A percentile compares a stretch with the other conserved stretches of the same genome.
These are phyloP conservation scores for Dendropsophus ebraccatus DNA, from an alignment of 2,113 vertebrate species.

Conservation along the genomic window DNA sequence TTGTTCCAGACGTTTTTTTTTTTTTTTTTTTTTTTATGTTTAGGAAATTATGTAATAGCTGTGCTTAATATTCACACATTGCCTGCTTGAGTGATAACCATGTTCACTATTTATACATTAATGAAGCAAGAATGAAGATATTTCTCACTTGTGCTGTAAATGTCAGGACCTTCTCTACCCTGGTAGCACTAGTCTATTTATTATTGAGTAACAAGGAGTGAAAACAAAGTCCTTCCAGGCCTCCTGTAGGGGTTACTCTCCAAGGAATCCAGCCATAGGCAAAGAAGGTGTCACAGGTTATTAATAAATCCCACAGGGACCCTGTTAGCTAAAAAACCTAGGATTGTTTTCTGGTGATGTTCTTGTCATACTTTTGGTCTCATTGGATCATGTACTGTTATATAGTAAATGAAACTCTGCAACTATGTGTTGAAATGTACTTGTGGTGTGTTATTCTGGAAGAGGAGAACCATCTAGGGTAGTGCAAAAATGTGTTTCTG, in stretches of 20 bases:
- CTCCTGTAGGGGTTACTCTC: not conserved
- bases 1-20: too few relatives aligned
- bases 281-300: slow-evolving; percentile 16
- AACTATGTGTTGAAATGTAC: not conserved
- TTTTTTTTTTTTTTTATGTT: too few relatives aligned
- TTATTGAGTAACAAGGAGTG: not conserved
- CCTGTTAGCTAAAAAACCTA: not conserved
- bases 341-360: slow-evolving; percentile 2
- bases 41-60: too few relatives aligned
- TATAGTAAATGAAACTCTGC: not conserved
- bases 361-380: slow-evolving; percentile 7
- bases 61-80: not conserved
- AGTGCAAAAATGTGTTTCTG: not conserved
- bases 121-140: not conserved
- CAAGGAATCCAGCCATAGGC: slow-evolving; percentile 28
- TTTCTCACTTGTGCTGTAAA: too few relatives aligned
- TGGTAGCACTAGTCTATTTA: slow-evolving; percentile 3
- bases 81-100: too few relatives aligned
- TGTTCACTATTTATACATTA: not conserved
- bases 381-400: not conserved
- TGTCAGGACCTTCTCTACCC: not conserved
- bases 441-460: not conserved
- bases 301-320: slow-evolving; percentile 22
- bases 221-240: not conserved
- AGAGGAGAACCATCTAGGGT: too few relatives aligned